Evolutionary conservation across 2,113 vertebrate species (phyloP).

Genomic region (Paratilapia polleni): DNA sequence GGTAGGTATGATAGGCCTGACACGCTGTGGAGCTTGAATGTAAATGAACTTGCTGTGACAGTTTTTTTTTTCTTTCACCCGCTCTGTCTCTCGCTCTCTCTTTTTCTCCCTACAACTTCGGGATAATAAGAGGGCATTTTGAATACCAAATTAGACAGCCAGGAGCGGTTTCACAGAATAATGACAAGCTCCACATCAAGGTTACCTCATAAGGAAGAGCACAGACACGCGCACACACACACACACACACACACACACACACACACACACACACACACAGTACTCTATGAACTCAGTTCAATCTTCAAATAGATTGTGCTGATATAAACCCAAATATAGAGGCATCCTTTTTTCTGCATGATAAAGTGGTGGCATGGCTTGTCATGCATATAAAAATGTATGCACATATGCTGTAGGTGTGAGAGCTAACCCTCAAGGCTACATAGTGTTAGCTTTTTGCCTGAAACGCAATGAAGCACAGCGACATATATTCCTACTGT

Average conservation of each 20-base stretch:
- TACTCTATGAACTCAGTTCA: not conserved
- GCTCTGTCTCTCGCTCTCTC: not conserved
- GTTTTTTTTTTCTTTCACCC: not conserved
- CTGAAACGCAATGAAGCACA: not conserved
- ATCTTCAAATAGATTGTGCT: not conserved
- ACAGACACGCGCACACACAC: not conserved
- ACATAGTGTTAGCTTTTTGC: not conserved
- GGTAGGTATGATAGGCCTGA: slow-evolving; percentile 28
- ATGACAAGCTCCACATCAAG: slow-evolving; percentile 47
- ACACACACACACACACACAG: not conserved
- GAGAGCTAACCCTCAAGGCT: not conserved
- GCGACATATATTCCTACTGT: not conserved
- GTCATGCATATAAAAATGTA: not conserved
- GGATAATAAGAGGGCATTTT: slow-evolving; percentile 56
- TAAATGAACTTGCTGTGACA: slow-evolving; percentile 54
- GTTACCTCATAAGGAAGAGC: not conserved
- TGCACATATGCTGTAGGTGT: not conserved
- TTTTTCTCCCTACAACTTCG: slow-evolving; percentile 12
- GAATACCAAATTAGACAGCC: slow-evolving; percentile 64
- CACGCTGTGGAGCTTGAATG: slow-evolving; percentile 28
- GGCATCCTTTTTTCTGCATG: not conserved
- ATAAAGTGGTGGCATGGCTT: not conserved
- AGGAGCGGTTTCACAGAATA: slow-evolving; percentile 32
- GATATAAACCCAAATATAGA: not conserved
- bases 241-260: rapidly evolving